These are phyloP conservation scores for Lagria hirta DNA, from an alignment of 2,888 invertebrate species.

Conservation along the genomic window DNA sequence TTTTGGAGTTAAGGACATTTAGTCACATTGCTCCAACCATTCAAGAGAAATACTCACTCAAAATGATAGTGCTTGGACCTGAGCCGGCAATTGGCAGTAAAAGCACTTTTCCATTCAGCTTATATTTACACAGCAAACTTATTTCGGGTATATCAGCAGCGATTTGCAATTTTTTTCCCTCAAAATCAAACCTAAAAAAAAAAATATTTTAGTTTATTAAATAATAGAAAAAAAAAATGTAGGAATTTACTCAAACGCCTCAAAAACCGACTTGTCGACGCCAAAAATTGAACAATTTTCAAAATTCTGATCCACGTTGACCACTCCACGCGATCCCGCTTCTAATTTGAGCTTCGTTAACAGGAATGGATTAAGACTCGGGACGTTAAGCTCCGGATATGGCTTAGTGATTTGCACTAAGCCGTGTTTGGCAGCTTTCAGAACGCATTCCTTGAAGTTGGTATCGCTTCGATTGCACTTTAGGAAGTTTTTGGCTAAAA, in stretches of 20 bases:
- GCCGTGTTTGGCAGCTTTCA: conserved; percentile 7
- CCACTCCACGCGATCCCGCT: neutral
- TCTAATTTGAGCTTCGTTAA: conserved; percentile 1
- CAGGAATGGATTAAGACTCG: conserved; percentile 10
- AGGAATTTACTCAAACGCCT: conserved; percentile 5
- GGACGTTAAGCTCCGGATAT: conserved; percentile 3
- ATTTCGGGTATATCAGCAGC: conserved; percentile 2
- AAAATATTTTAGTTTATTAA: conserved; percentile 1
- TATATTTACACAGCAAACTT: conserved; percentile 59
- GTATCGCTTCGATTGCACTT: conserved; percentile 9
- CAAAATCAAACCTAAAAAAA: conserved; percentile 8
- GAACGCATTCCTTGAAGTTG: conserved; percentile 6
- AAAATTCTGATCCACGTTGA: conserved; percentile 9
- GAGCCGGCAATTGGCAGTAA: conserved; percentile 66
- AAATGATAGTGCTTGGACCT: conserved; percentile 65
- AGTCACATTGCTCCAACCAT: too few species aligned
- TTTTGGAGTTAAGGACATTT: too few species aligned
- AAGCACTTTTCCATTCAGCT: conserved; percentile 66
- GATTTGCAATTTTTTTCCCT: neutral
- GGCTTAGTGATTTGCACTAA: conserved; percentile 2
- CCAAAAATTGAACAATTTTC: conserved; percentile 4
- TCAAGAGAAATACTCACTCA: conserved; percentile 54
- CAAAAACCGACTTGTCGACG: neutral
- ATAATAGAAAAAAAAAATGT: too few species aligned
- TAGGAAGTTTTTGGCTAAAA: neutral